Conservation (phyloP, 2,888 invertebrate genomes). For the Leptogaster cylindrica region DNA sequence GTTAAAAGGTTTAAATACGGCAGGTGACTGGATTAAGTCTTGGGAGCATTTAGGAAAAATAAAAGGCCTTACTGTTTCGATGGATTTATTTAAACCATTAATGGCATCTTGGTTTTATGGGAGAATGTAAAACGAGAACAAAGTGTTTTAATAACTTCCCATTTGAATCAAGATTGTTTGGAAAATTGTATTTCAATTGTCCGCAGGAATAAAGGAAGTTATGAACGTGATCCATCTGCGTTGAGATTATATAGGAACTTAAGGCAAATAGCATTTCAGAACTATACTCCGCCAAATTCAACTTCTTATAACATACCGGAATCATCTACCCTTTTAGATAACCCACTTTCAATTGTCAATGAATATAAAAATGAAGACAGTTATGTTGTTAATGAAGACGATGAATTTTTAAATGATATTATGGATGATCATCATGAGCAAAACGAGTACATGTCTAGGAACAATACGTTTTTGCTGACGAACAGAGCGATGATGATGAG, state of each 20-base stretch:
- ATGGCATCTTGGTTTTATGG: background rate
- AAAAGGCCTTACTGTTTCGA: background rate
- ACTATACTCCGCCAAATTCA: background rate
- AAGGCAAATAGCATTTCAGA: background rate
- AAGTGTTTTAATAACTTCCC: background rate
- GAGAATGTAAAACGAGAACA: background rate
- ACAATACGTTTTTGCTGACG: background rate
- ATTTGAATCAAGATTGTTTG: background rate
- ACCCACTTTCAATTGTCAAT: background rate
- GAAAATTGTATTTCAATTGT: constrained; percentile 1
- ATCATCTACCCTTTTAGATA: background rate
- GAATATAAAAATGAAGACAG: background rate
- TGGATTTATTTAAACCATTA: background rate
- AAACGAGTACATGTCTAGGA: background rate
- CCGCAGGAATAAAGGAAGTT: constrained; percentile 3
- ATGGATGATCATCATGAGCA: background rate
- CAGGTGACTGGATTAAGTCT: too few relatives aligned
- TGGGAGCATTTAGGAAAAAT: too few relatives aligned
- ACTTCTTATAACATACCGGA: background rate
- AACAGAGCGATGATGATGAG: background rate
- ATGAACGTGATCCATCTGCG: background rate
- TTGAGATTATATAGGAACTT: background rate
- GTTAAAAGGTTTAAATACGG: too few relatives aligned
- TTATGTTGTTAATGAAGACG: background rate
- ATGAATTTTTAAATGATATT: background rate